These are phyloP conservation scores for Apotomis capreana DNA, from an alignment of 2,888 invertebrate species.

Conservation along the genomic window DNA sequence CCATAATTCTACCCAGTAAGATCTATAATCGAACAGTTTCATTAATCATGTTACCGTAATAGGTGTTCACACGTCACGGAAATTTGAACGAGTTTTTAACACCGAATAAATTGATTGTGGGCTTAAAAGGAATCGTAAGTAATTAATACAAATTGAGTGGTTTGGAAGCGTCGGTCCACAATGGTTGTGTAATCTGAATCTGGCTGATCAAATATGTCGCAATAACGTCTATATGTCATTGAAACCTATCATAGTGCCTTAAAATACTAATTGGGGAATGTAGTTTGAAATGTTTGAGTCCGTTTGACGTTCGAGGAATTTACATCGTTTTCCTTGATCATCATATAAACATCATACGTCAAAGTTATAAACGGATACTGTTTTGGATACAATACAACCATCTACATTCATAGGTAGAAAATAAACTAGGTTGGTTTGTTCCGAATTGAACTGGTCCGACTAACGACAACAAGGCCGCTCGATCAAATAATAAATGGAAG, in stretches of 20 bases:
- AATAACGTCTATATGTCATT: slow-evolving; percentile 2
- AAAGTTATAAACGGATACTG: background rate
- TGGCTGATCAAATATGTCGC: slow-evolving; percentile 8
- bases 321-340: background rate
- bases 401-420: no score
- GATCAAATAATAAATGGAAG: no score
- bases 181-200: slow-evolving; percentile 5
- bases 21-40: background rate
- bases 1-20: background rate
- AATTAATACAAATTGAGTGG: slow-evolving; percentile 28
- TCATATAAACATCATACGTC: background rate
- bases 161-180: slow-evolving; percentile 22
- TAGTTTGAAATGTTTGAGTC: no score
- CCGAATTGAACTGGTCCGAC: no score
- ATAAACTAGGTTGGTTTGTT: no score
- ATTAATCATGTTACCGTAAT: slow-evolving; percentile 14
- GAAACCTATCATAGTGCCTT: slow-evolving; percentile 1
- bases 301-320: background rate
- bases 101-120: slow-evolving; percentile 24
- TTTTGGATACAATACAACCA: background rate
- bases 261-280: background rate
- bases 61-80: slow-evolving; percentile 33
- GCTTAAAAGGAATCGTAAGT: slow-evolving; percentile 25
- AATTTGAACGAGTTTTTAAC: slow-evolving; percentile 20
- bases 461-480: no score